These are phyloP conservation scores for Dynastes tityus DNA, from an alignment of 2,888 invertebrate genomes.

Conservation along the genomic window DNA sequence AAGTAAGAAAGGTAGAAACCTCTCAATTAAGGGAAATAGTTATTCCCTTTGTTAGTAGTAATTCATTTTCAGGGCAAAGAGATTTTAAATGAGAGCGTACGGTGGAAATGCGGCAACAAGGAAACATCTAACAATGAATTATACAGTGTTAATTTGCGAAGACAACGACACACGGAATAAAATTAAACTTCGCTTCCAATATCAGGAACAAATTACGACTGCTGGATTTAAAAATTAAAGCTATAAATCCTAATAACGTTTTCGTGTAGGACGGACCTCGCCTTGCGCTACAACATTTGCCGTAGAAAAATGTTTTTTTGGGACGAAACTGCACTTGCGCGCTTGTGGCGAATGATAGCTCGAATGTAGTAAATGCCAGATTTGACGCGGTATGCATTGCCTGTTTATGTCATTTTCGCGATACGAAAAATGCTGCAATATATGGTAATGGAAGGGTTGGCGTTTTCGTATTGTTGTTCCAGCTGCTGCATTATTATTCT, in stretches of 20 bases:
- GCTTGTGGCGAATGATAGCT: neutral
- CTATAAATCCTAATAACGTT: conserved; percentile 22
- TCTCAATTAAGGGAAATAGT: conserved; percentile 46
- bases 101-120: neutral
- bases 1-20: conserved; percentile 35
- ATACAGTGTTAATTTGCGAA: conserved; percentile 26
- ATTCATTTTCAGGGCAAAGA: conserved; percentile 39
- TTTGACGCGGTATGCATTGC: neutral
- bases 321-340: neutral
- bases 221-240: conserved; percentile 29
- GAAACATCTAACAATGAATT: conserved; percentile 17
- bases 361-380: neutral
- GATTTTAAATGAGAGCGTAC: conserved; percentile 37
- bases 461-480: neutral
- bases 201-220: conserved; percentile 8
- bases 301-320: neutral
- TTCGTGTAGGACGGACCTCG: neutral
- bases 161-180: conserved; percentile 34
- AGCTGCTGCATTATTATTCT: too few species aligned
- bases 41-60: conserved; percentile 46
- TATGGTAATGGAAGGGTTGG: neutral
- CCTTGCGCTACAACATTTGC: neutral
- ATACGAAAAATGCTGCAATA: neutral
- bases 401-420: neutral
- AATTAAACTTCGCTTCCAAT: conserved; percentile 35